Conservation (phyloP, 2,113 vertebrate genomes). For the Etheostoma spectabile region DNA sequence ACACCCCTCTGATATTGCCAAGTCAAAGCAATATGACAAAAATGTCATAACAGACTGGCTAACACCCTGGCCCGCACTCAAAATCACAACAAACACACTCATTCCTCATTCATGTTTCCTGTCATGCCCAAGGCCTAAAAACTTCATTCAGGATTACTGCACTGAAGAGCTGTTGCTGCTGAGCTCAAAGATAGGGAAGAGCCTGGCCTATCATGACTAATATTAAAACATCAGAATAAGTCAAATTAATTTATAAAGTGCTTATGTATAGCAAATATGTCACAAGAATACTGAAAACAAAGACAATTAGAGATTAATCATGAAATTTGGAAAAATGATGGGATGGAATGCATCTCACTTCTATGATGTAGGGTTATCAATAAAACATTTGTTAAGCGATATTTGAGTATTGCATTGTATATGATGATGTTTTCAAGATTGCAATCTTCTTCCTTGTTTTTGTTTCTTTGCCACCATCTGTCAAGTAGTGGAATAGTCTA, state of each 20-base stretch:
- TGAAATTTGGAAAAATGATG: background rate
- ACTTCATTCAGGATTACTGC: conserved; percentile 53
- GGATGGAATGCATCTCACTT: background rate
- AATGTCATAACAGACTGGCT: conserved; percentile 51
- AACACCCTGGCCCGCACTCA: conserved; percentile 25
- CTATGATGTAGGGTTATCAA: background rate
- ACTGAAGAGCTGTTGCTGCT: conserved; percentile 4
- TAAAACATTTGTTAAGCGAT: background rate
- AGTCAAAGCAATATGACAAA: conserved; percentile 44
- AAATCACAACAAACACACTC: conserved; percentile 63
- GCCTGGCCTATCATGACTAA: conserved; percentile 2
- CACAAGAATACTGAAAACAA: conserved; percentile 26
- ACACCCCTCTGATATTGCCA: conserved; percentile 41
- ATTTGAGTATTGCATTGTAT: background rate
- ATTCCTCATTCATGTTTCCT: conserved; percentile 57
- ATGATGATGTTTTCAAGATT: background rate
- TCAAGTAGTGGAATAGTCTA: background rate
- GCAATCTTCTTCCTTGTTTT: background rate
- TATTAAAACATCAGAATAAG: conserved; percentile 13
- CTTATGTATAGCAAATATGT: conserved; percentile 6
- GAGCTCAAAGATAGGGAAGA: conserved; percentile 9
- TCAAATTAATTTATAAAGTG: conserved; percentile 12
- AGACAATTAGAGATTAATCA: background rate
- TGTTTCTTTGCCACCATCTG: background rate
- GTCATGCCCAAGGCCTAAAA: conserved; percentile 51